Conservation (phyloP, 1,140 invertebrate species). For the Schlechtendalia chinensis region DNA sequence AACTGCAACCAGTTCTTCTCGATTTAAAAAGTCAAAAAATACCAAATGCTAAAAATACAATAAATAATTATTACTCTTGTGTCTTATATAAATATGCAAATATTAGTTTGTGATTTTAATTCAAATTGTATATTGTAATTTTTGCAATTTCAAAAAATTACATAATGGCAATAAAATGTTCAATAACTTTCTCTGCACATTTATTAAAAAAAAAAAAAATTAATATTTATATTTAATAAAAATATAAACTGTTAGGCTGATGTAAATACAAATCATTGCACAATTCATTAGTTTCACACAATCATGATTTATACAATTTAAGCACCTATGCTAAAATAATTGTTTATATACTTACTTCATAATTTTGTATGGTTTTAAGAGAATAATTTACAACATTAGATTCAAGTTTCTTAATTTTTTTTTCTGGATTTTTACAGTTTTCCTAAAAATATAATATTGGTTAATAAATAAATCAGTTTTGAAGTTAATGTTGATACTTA, state of each 20-base stretch:
- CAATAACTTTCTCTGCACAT: no score
- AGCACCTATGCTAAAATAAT: no score
- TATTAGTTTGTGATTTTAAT: not conserved
- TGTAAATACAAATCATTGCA: not conserved
- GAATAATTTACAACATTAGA: slow-evolving; percentile 32
- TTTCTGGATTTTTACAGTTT: not conserved
- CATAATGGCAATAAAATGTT: no score
- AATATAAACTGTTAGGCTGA: not conserved
- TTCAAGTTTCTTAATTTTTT: slow-evolving; percentile 11
- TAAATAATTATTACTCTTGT: slow-evolving; percentile 58
- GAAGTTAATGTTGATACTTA: slow-evolving; percentile 55
- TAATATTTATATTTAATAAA: no score
- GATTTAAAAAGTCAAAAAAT: slow-evolving; percentile 61
- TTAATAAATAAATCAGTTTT: not conserved
- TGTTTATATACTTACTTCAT: slow-evolving; percentile 53
- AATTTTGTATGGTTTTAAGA: slow-evolving; percentile 44
- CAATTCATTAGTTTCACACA: slow-evolving; percentile 8
- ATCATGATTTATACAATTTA: no score
- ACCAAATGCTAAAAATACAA: slow-evolving; percentile 65
- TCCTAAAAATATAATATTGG: not conserved
- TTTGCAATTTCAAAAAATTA: no score
- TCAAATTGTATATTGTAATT: not conserved
- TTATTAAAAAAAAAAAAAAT: no score
- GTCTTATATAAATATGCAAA: slow-evolving; percentile 52
- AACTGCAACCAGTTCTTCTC: slow-evolving; percentile 66